These are phyloP conservation scores for Cetonia aurata DNA, from an alignment of 2,888 invertebrate species.

Conservation along the genomic window DNA sequence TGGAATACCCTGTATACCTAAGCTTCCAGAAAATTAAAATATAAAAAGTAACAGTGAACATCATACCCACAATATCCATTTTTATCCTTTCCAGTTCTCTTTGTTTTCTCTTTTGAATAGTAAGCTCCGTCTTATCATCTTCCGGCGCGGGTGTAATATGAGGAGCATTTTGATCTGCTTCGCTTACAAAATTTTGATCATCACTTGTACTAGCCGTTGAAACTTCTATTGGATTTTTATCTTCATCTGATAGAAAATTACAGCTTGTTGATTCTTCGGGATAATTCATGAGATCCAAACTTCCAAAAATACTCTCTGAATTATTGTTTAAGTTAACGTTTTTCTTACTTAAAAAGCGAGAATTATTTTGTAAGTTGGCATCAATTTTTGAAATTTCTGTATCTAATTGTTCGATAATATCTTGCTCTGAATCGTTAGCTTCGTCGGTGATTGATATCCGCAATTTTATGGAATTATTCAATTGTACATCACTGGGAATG, in stretches of 20 bases:
- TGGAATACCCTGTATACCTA: too few relatives aligned
- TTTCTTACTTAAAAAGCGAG: not conserved
- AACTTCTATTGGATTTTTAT: not conserved
- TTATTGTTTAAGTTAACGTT: not conserved
- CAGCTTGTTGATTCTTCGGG: not conserved
- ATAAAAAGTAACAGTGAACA: not conserved
- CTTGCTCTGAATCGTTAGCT: slow-evolving; percentile 3
- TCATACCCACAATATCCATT: slow-evolving; percentile 51
- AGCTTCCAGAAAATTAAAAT: not conserved
- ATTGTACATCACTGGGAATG: slow-evolving; percentile 8
- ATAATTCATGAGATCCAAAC: slow-evolving; percentile 10
- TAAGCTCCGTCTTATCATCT: not conserved
- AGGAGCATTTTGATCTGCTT: not conserved
- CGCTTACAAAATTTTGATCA: too few relatives aligned
- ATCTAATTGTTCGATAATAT: slow-evolving; percentile 35
- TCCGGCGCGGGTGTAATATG: not conserved
- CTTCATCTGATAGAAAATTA: not conserved
- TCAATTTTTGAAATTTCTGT: slow-evolving; percentile 40
- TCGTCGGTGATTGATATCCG: slow-evolving; percentile 25
- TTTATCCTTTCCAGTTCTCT: slow-evolving; percentile 49
- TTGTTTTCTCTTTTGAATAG: slow-evolving; percentile 20
- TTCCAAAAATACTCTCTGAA: slow-evolving; percentile 25
- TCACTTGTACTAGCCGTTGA: not conserved
- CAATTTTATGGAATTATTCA: slow-evolving; percentile 18
- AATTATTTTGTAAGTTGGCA: slow-evolving; percentile 35